Evolutionary conservation across 2,888 invertebrate species (phyloP), one percentile per base, ranked within the genome.

Genomic region (Drosophila nr. perissopoda): DNA sequence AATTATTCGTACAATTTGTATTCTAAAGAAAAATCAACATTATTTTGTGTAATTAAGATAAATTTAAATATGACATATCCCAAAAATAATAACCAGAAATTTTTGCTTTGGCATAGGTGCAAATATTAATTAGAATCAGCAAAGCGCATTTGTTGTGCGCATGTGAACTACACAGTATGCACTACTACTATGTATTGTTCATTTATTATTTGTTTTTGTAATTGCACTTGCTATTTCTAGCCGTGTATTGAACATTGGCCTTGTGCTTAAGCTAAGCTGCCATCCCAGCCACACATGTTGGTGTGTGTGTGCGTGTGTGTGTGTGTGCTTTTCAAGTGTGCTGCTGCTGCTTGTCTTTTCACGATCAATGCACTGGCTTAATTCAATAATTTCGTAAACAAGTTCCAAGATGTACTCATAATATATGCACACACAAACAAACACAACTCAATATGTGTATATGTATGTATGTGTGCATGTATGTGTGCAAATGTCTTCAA

Each of bases 351-450:
- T 13, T 56, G 51, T 51, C 56, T 61, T 68, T 75, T 61, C 60
- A 69, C 58, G 72, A 64, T 79, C 76, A 69, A 69, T 76, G 79
- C 69, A 57, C 71, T 70, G 65, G 73, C 64, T 73, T 82, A 84
- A 84, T 84, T 76, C 71, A 74, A 78, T 84, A 82, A 79, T 75
- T 63, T 67, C 60, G 69, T 81, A 86, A 83, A 88, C 90, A 83
- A 90, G 89, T 88, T 87, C 68, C 74, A 73, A 60, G 60, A 66
- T 51, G 51, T 48, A 64, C 52, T 74, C 75, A 66, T 69, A 76
- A 80, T 72, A 68, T 72, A 76, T 72, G 51, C 68, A 71, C 53
- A 59, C 62, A 52, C 53, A 59, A 52, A 52, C 53, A 16, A 45
- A 38, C 48, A 65, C 45, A 64, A 57, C 62, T 33, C 51, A 56